Base-by-base conservation (phyloP, 2,113 vertebrate species). In the Sorex araneus region DNA sequence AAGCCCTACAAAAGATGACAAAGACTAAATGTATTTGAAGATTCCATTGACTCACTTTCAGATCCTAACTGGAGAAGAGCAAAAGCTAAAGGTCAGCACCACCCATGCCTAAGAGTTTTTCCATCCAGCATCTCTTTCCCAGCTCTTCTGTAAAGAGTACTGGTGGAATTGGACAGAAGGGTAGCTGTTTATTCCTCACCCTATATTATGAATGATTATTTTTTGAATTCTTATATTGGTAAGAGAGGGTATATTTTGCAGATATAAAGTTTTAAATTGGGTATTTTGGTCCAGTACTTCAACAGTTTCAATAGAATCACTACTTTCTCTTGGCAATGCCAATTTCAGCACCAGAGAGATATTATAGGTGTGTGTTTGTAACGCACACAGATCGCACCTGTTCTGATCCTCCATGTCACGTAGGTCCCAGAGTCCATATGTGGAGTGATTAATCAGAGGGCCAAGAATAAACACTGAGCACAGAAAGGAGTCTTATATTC, bases 121-220 rank as follows among this genome's bases (percentile, higher is more conserved):
- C 3, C 60, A 8, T 3, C 28, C 40, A 40, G 40, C 40, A 25
- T 60, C 0, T 4, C 21, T 73, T 87, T 80, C 23, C 67, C 6
- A 57, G 50, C 0, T 75, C 28, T 15, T 40, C 8, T 30, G 73
- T 40, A 30, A 19, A 34, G 69, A 74, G 28, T 23, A 43, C 2
- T 84, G 60, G 10, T 28, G 32, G 12, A 4, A 15, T 1, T 83
- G 6, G 23, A 16, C 32, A 69, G 23, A 25, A 18, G 9, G 18
- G 40, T 81, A 8, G 21, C 30, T 32, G 32, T 13, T 25, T 54
- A 28, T 79, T 23, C 25, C 25, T 73, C 30, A 36, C 36, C 36
- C 76, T 77, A 10, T 89, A 27, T 69, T 91, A 15, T 78, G 5
- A 8, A 34, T n/a, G 45, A 10, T 75, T 75, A 43, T 76, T 85